A percentile compares a stretch with the other conserved stretches of the same genome.
These are phyloP conservation scores for Agonopterix arenella DNA, from an alignment of 2,888 invertebrate genomes.

Conservation along the genomic window DNA sequence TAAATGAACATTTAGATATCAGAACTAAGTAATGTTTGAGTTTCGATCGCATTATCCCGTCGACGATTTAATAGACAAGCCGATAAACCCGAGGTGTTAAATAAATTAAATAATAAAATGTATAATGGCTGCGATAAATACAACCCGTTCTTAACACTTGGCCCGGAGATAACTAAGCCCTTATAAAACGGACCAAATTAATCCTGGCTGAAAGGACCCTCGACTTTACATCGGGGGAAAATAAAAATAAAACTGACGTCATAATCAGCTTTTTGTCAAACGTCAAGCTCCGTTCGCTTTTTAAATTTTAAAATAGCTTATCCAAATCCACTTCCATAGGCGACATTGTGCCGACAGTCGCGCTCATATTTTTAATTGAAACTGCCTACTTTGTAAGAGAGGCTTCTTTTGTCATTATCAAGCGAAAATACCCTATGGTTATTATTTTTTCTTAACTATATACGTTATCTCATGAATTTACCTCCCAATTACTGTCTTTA, in stretches of 20 bases:
- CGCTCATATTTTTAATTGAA: constrained; percentile 7
- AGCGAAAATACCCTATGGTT: constrained; percentile 7
- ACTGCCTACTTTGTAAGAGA: not conserved
- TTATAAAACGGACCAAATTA: constrained; percentile 73
- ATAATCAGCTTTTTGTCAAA: constrained; percentile 77
- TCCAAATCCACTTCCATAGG: constrained; percentile 36
- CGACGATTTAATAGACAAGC: constrained; percentile 71
- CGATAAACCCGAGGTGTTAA: constrained; percentile 68
- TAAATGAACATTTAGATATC: constrained; percentile 33
- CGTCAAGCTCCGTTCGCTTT: constrained; percentile 62
- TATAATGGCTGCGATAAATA: constrained; percentile 73
- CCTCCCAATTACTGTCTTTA: constrained; percentile 65
- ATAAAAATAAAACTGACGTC: constrained; percentile 65
- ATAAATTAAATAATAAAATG: constrained; percentile 77
- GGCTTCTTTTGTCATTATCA: constrained; percentile 1
- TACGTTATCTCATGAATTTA: constrained; percentile 57
- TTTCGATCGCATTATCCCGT: constrained; percentile 63
- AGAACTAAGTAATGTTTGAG: constrained; percentile 56
- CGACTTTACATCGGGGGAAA: constrained; percentile 36
- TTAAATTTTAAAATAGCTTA: constrained; percentile 63
- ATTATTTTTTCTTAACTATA: constrained; percentile 13
- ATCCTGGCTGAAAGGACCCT: constrained; percentile 68
- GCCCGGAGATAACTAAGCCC: constrained; percentile 68
- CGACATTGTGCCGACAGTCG: constrained; percentile 28
- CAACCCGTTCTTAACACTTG: constrained; percentile 64